Evolutionary conservation across 2,888 invertebrate genomes (phyloP).

Genomic region (Caenorhabditis drosophilae): DNA sequence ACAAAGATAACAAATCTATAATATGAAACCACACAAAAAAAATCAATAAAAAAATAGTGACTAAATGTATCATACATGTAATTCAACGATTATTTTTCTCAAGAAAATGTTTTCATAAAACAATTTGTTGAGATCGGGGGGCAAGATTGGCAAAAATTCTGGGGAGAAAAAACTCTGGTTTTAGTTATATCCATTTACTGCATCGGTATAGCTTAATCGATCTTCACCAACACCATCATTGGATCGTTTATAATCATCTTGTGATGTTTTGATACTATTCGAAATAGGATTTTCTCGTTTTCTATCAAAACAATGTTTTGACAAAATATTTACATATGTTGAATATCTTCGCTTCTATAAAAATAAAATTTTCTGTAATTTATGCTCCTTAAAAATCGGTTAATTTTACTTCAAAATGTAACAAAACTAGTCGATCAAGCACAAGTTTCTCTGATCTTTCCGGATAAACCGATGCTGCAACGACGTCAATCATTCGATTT

Average conservation of each 20-base stretch:
- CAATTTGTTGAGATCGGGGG: too few relatives aligned
- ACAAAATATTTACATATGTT: slow-evolving; percentile 18
- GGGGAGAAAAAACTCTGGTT: too few relatives aligned
- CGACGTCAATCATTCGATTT: slow-evolving; percentile 20
- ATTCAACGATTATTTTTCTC: too few relatives aligned
- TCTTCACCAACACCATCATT: slow-evolving; percentile 15
- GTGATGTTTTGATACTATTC: slow-evolving; percentile 17
- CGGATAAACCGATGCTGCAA: slow-evolving; percentile 17
- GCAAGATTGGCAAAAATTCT: too few relatives aligned
- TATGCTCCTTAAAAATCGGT: too few relatives aligned
- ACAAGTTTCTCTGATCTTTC: slow-evolving; percentile 24
- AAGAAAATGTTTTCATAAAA: too few relatives aligned
- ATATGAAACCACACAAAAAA: too few relatives aligned
- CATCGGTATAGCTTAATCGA: slow-evolving; percentile 34
- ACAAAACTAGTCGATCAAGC: slow-evolving; percentile 64
- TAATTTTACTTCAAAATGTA: slow-evolving; percentile 84
- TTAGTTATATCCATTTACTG: slow-evolving; percentile 22
- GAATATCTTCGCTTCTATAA: slow-evolving; percentile 30
- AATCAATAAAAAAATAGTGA: too few relatives aligned
- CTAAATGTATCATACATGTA: too few relatives aligned
- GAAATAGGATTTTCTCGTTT: slow-evolving; percentile 11
- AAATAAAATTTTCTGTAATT: slow-evolving; percentile 3
- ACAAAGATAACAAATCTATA: too few relatives aligned
- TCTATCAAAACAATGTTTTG: slow-evolving; percentile 3
- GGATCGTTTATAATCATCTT: slow-evolving; percentile 5